These are phyloP conservation scores for Muscicapa comitata DNA, from an alignment of 2,797 vertebrate species.

Conservation along the genomic window DNA sequence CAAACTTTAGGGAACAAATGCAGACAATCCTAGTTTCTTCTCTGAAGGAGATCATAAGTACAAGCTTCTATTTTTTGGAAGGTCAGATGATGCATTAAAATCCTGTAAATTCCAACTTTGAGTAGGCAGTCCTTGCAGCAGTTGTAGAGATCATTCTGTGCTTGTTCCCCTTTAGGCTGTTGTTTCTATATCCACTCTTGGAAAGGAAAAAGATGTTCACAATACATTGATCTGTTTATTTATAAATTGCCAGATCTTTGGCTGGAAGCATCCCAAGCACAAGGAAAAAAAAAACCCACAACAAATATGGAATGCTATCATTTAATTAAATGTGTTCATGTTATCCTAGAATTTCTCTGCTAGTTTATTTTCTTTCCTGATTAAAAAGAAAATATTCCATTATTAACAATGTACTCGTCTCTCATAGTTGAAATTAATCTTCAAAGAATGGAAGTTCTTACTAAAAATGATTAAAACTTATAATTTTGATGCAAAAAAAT, in stretches of 20 bases:
- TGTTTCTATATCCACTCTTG: neutral
- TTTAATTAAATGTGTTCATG: neutral
- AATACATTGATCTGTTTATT: conserved; percentile 31
- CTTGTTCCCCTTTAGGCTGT: neutral
- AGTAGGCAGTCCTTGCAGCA: neutral
- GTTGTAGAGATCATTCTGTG: neutral
- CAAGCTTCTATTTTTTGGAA: neutral
- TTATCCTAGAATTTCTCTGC: neutral
- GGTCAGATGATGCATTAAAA: conserved; percentile 5
- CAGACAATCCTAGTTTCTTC: neutral
- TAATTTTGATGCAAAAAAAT: neutral
- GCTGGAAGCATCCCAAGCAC: neutral
- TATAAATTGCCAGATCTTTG: conserved; percentile 3
- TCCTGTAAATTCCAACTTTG: neutral
- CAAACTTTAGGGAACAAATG: neutral
- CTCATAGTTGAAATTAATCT: neutral
- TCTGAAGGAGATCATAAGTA: neutral
- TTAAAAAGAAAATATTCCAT: neutral
- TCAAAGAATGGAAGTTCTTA: neutral
- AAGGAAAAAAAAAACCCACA: accelerated
- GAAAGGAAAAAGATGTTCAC: neutral
- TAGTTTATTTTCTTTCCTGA: neutral
- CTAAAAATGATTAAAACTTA: neutral
- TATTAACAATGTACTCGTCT: neutral
- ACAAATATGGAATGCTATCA: neutral